These are phyloP conservation scores for Eurytoma adleriae DNA, from an alignment of 2,888 invertebrate genomes.

Conservation along the genomic window DNA sequence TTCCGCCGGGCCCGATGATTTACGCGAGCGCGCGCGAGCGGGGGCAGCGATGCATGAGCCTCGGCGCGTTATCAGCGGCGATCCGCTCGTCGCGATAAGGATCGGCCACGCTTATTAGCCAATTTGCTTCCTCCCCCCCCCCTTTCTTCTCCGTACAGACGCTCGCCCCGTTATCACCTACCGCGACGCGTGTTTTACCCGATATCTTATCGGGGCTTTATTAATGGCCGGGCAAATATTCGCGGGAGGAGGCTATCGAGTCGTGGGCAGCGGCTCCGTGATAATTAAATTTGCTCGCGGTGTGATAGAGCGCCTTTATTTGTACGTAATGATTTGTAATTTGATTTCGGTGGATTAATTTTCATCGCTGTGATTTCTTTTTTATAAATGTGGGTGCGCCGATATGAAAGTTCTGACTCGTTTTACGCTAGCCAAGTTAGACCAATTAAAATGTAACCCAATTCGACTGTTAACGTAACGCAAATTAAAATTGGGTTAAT, in stretches of 20 bases:
- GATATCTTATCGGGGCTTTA: neutral
- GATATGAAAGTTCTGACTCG: no score
- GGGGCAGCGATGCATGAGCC: conserved; percentile 6
- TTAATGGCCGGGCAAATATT: neutral
- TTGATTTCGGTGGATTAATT: conserved; percentile 1
- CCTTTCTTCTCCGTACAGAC: neutral
- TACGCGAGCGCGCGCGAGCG: conserved; percentile 14
- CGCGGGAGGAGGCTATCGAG: neutral
- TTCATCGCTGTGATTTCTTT: no score
- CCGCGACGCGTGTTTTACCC: conserved; percentile 11
- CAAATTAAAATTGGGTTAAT: no score
- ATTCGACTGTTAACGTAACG: no score
- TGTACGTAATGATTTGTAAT: conserved; percentile 6
- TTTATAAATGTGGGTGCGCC: no score
- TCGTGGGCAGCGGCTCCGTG: neutral
- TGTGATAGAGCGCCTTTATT: neutral
- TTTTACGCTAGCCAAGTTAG: no score
- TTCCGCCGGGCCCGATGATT: conserved; percentile 34
- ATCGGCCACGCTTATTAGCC: conserved; percentile 49
- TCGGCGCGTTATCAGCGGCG: conserved; percentile 38
- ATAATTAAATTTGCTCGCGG: conserved; percentile 12
- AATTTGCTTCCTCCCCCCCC: conserved; percentile 34
- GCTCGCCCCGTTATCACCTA: conserved; percentile 33
- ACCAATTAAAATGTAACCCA: no score
- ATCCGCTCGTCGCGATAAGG: conserved; percentile 34